Evolutionary conservation across 2,797 vertebrate genomes (phyloP).

Genomic region (Thaleichthys pacificus): DNA sequence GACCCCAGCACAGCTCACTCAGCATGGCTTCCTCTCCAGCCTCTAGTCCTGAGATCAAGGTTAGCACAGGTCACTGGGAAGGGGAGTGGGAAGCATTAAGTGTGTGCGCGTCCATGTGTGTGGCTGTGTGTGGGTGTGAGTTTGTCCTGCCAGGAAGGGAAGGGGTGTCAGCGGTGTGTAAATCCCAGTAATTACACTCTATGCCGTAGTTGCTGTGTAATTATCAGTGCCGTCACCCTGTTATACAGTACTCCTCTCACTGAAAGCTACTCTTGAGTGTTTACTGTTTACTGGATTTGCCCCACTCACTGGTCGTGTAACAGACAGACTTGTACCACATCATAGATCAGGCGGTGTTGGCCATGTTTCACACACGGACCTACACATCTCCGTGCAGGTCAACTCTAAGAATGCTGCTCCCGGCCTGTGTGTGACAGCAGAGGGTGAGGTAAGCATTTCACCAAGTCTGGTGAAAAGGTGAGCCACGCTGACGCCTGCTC

Average conservation of each 20-base stretch:
- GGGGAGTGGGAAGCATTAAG: constrained; percentile 37
- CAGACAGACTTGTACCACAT: neutral
- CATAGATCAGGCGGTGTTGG: neutral
- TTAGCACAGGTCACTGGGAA: constrained; percentile 64
- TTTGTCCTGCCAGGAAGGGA: constrained; percentile 45
- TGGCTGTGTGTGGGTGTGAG: neutral
- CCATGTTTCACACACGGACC: no score
- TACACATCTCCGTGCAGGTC: neutral
- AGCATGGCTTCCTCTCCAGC: constrained; percentile 71
- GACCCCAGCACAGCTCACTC: constrained; percentile 66
- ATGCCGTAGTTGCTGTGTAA: constrained; percentile 42
- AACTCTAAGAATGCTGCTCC: neutral
- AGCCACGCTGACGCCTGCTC: constrained; percentile 35
- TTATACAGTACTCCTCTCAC: constrained; percentile 32
- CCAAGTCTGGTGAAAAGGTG: constrained; percentile 28
- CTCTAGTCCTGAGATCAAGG: constrained; percentile 65
- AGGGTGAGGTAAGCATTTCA: constrained; percentile 16
- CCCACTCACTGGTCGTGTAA: no score
- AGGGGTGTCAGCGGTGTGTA: constrained; percentile 38
- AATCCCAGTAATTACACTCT: constrained; percentile 57
- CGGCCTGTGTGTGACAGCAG: neutral
- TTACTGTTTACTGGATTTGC: neutral
- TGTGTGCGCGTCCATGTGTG: constrained; percentile 10
- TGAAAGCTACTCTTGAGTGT: constrained; percentile 30
- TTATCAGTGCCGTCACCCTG: constrained; percentile 46